Evolutionary conservation across 2,113 vertebrate genomes (phyloP).

Genomic region (Brachirus orientalis): DNA sequence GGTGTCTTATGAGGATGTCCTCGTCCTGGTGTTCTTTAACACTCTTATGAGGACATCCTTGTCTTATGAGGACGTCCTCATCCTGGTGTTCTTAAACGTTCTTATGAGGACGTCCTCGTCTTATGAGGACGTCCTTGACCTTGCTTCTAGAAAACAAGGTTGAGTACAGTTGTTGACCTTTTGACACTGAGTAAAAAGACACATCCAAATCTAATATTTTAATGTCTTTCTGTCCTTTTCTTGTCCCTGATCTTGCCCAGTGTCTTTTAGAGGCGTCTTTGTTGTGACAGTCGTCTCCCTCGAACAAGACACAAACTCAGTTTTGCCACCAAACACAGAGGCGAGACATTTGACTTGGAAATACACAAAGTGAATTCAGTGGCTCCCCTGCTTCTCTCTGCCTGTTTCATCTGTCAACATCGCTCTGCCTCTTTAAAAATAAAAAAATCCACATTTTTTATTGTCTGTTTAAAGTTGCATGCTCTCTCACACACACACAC

Average conservation of each 20-base stretch:
- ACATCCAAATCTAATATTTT: no score
- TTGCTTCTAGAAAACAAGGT: neutral
- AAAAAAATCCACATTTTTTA: slow-evolving; percentile 62
- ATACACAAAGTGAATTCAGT: slow-evolving; percentile 68
- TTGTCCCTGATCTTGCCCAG: slow-evolving; percentile 3
- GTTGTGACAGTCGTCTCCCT: slow-evolving; percentile 37
- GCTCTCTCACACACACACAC: slow-evolving; percentile 20
- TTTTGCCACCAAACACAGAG: slow-evolving; percentile 29
- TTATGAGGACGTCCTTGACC: no score
- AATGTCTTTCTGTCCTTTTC: slow-evolving; percentile 4
- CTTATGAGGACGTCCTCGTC: no score
- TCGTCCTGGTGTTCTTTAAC: no score
- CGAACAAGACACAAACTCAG: slow-evolving; percentile 46
- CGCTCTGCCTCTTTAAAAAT: slow-evolving; percentile 46
- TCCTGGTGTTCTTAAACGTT: no score
- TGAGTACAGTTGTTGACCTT: no score
- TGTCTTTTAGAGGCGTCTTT: slow-evolving; percentile 37
- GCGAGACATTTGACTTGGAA: slow-evolving; percentile 71
- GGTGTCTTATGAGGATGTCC: no score
- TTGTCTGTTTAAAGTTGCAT: slow-evolving; percentile 84
- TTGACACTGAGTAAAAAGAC: no score
- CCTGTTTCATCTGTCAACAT: no score
- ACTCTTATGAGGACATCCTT: no score
- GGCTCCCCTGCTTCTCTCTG: slow-evolving; percentile 48
- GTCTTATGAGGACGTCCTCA: no score